These are phyloP conservation scores for Drosophila lacteicornis DNA, from an alignment of 1,140 invertebrate species.

Conservation along the genomic window DNA sequence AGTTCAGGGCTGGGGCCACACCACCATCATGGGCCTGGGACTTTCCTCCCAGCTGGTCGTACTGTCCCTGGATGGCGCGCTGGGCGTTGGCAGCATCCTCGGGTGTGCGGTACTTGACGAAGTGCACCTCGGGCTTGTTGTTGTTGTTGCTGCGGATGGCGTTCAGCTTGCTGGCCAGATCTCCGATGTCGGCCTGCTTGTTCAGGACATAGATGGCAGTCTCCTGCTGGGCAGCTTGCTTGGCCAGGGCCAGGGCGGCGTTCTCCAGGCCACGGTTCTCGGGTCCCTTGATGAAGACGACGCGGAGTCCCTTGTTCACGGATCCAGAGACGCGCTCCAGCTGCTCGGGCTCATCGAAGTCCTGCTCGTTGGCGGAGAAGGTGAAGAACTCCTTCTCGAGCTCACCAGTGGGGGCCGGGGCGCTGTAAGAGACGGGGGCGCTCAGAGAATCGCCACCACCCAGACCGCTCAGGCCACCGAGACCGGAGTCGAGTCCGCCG, in stretches of 20 bases:
- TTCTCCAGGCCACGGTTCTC: slow-evolving; percentile 63
- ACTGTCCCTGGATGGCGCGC: slow-evolving; percentile 60
- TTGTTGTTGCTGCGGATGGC: slow-evolving; percentile 57
- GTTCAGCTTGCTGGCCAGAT: slow-evolving; percentile 68
- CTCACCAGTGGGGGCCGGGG: slow-evolving; percentile 49
- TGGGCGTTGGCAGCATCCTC: slow-evolving; percentile 67
- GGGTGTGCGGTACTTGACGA: slow-evolving; percentile 68
- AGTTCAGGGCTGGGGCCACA: slow-evolving; percentile 60
- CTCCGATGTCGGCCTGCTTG: slow-evolving; percentile 69
- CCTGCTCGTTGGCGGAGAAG: slow-evolving; percentile 54
- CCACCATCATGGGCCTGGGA: slow-evolving; percentile 59
- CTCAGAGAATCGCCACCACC: slow-evolving; percentile 45
- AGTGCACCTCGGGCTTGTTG: slow-evolving; percentile 71
- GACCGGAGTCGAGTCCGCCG: slow-evolving; percentile 16
- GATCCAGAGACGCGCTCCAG: slow-evolving; percentile 37
- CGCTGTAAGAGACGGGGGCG: slow-evolving; percentile 38
- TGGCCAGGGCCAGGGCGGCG: slow-evolving; percentile 66
- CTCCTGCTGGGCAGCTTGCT: slow-evolving; percentile 32
- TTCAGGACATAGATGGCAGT: slow-evolving; percentile 4
- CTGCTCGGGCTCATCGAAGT: slow-evolving; percentile 54
- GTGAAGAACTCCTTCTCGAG: slow-evolving; percentile 68
- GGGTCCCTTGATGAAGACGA: slow-evolving; percentile 74
- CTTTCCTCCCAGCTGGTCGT: slow-evolving; percentile 58
- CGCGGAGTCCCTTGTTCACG: slow-evolving; percentile 62
- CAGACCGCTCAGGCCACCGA: slow-evolving; percentile 37